A percentile compares a stretch with the other conserved stretches of the same genome.
These are phyloP conservation scores for Bombus sibiricus DNA, from an alignment of 1,140 invertebrate genomes.

Conservation along the genomic window DNA sequence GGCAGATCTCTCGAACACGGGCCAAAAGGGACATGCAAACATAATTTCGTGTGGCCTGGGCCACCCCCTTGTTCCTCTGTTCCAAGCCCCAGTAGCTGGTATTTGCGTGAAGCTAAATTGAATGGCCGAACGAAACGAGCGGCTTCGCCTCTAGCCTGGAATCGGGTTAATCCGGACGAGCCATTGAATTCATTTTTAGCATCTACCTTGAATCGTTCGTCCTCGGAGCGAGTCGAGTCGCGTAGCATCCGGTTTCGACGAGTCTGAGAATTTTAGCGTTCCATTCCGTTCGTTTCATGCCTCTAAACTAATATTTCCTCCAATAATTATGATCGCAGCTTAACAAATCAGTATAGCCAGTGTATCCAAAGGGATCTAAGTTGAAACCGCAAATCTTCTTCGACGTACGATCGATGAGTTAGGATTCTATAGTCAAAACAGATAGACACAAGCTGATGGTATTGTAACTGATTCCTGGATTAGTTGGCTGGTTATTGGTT, in stretches of 20 bases:
- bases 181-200: conserved; percentile 63
- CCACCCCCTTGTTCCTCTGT: not conserved
- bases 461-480: conserved; percentile 9
- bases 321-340: not conserved
- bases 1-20: conserved; percentile 15
- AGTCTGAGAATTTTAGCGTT: not conserved
- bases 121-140: conserved; percentile 49
- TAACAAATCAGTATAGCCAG: too few species aligned
- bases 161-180: conserved; percentile 57
- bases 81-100: not conserved
- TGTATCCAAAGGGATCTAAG: too few species aligned
- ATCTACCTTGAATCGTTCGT: conserved; percentile 28
- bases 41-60: conserved; percentile 36
- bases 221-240: not conserved
- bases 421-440: not conserved
- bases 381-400: not conserved
- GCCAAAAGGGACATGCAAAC: conserved; percentile 58
- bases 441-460: too few species aligned
- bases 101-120: conserved; percentile 61
- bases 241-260: not conserved
- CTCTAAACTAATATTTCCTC: not conserved
- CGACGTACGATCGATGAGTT: not conserved
- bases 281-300: not conserved
- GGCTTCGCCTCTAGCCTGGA: conserved; percentile 25
- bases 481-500: not conserved